A percentile compares a stretch with the other conserved stretches of the same genome.
phyloP scores from a whole-genome alignment of 2,113 vertebrate genomes.

The Cepphus grylle region DNA sequence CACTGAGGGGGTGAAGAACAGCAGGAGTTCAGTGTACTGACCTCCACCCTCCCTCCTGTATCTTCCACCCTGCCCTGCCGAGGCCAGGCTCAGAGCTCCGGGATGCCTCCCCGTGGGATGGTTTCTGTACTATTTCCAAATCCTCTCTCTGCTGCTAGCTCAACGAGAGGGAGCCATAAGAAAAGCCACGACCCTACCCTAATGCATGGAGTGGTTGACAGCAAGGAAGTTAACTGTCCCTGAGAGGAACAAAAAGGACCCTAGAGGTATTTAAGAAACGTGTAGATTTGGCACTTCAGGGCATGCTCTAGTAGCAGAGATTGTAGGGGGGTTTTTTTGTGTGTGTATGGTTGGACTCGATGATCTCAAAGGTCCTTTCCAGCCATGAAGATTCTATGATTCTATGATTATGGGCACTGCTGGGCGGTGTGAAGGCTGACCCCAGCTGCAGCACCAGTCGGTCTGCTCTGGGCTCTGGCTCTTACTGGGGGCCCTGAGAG shows the following conservation, averaged over 20 bases:
- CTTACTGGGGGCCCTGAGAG: background rate
- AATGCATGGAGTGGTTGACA: background rate
- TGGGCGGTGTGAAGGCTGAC: background rate
- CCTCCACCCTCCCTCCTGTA: background rate
- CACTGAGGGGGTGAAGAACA: background rate
- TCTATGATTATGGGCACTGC: rapidly evolving
- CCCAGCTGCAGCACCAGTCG: background rate
- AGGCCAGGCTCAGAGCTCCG: background rate
- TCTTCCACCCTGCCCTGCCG: background rate
- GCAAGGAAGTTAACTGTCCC: background rate
- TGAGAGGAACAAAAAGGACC: background rate
- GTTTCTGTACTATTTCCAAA: background rate
- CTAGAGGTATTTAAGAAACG: no score
- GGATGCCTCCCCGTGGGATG: background rate
- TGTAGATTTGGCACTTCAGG: no score
- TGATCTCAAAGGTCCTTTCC: no score
- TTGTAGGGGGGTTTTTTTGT: no score
- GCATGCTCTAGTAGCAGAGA: no score
- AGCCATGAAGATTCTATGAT: no score
- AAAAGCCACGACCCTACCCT: background rate
- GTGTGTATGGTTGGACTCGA: no score
- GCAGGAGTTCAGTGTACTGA: background rate
- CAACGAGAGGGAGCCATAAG: rapidly evolving
- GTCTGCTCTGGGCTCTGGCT: background rate
- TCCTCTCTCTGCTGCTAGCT: background rate